Conservation (phyloP, 2,113 vertebrate genomes). For the Narcine bancroftii region DNA sequence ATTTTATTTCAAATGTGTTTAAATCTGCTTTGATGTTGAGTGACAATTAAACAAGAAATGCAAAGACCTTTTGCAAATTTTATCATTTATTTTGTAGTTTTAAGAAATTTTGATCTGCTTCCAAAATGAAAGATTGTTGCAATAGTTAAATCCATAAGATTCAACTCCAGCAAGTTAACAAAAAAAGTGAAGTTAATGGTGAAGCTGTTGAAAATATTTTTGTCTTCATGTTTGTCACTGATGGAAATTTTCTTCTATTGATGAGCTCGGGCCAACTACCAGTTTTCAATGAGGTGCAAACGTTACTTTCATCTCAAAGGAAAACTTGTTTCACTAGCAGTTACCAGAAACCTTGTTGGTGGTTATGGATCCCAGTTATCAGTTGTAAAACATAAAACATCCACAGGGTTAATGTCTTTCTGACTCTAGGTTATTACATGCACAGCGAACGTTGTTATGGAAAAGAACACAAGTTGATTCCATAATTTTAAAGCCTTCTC, state of each 20-base stretch:
- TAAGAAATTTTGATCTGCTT: not conserved
- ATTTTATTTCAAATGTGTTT: not conserved
- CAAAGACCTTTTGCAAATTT: not conserved
- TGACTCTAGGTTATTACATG: not conserved
- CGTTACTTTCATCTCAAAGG: not conserved
- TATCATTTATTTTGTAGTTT: not conserved
- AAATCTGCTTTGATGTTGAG: not conserved
- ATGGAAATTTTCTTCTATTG: not conserved
- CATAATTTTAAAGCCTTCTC: not conserved
- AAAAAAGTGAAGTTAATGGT: not conserved
- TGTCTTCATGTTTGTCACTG: not conserved
- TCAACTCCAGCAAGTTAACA: not conserved
- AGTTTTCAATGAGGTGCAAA: not conserved
- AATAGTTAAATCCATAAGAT: not conserved
- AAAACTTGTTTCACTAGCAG: not conserved
- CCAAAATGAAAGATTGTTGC: not conserved
- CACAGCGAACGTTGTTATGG: not conserved
- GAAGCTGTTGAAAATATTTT: not conserved
- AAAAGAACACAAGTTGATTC: not conserved
- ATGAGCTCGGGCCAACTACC: not conserved
- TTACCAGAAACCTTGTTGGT: not conserved
- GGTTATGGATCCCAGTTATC: not conserved
- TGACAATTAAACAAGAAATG: not conserved
- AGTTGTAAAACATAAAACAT: not conserved
- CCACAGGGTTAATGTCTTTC: not conserved